Evolutionary conservation across 2,797 vertebrate genomes (phyloP), one percentile per base, ranked within the genome.

Genomic region (Tauraco hartlaubi): DNA sequence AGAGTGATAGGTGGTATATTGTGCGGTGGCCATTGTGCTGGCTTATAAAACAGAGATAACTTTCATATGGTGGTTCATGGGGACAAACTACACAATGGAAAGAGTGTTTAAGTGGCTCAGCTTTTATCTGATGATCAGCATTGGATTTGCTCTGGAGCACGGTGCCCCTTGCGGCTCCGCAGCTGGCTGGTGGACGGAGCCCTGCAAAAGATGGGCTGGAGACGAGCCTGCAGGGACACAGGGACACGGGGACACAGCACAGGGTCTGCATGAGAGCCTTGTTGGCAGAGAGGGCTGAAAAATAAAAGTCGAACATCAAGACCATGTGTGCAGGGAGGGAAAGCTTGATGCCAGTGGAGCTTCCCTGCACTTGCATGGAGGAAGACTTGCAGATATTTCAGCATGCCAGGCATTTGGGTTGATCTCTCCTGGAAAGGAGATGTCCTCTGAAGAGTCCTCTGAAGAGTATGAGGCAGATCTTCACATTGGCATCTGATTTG

Each of bases 211-310:
- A 23, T 0, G 12, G n/a, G 63, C 69, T 85, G 64, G 39, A 49
- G 64, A 51, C 1, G 11, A 68, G 56, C 62, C 63, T 51, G 29
- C 1, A 3, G 37, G 37, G 41, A 43, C 39, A 41, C 39, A 41
- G 39, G 39, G 39, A 35, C 39, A 12, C 0, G 1, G 55, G 61
- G 41, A 51, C 28, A 20, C 0, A 8, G 31, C 29, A 18, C 0
- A 1, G 43, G n/a, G 19, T n/a, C 52, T 43, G 58, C 58, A 23
- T 1, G 1, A 72, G 54, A n/a, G 43, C 52, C 49, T 25, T 63
- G 48, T 44, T 2, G 7, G 28, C 51, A 62, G 46, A 43, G 61
- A 31, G 21, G 28, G 48, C 16, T 77, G 56, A 55, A 58, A 39
- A 82, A 55, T 10, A n/a, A 9, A 29, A 48, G 63, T 15, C n/a